Percentiles rank a stretch among this genome's conserved stretches.
Evolutionary conservation across 2,888 invertebrate genomes (phyloP).

Genomic region (Hypercompe scribonia): DNA sequence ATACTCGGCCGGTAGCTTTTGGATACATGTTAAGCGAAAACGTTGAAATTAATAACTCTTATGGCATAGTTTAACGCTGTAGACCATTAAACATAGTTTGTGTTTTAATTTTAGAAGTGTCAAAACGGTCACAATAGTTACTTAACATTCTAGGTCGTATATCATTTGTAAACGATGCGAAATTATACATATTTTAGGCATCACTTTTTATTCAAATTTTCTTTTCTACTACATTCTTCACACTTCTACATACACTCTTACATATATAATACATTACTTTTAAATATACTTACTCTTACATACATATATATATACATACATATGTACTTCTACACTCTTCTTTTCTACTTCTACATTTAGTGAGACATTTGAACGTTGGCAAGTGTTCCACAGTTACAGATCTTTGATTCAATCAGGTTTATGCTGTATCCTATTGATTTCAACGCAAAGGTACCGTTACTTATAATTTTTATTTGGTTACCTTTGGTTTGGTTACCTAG

Average conservation of each 20-base stretch:
- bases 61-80: neutral
- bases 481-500: too few species aligned
- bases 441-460: neutral
- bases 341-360: too few species aligned
- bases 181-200: neutral
- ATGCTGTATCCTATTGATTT: neutral
- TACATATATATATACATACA: too few species aligned
- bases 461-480: too few species aligned
- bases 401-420: neutral
- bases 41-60: neutral
- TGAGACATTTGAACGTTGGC: too few species aligned
- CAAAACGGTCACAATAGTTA: neutral
- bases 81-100: neutral
- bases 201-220: neutral
- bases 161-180: neutral
- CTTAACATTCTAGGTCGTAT: neutral
- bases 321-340: too few species aligned
- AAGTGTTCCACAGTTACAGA: neutral
- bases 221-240: too few species aligned
- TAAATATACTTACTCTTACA: too few species aligned
- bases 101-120: neutral
- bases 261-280: too few species aligned
- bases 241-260: too few species aligned
- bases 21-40: conserved; percentile 3
- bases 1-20: neutral